Base-by-base conservation (phyloP, 1,140 invertebrate genomes). In the Zaprionus ghesquierei region DNA sequence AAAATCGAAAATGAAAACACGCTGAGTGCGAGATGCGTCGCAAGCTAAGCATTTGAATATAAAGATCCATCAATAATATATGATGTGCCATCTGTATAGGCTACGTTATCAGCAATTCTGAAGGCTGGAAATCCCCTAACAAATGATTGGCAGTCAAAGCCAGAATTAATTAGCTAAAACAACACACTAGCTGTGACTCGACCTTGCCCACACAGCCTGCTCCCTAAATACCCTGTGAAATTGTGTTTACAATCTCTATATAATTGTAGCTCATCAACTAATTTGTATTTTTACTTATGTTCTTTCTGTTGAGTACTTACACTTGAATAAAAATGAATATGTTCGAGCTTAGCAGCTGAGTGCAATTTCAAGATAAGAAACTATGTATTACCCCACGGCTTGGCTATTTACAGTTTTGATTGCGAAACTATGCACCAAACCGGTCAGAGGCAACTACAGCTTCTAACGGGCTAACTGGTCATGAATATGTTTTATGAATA, bases 31-130 rank as follows among this genome's bases (percentile, higher is more conserved):
- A 22, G 27, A 13, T 13, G n/a, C 6, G 25, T 25, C 12, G 8
- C 12, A 23, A 54, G n/a, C 23, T 25, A 35, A 69, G 23, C 33
- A 35, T 20, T 54, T 69, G 20, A 54, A 6, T 41, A n/a, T 15
- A n/a, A 41, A 41, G 35, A 41, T 41, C n/a, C n/a, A 41, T 41
- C 35, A 41, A 41, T 41, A 41, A 18, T 15, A 8, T 41, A 41
- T 41, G 15, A 18, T 15, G 2, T 41, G 35, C 0, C 15, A 41
- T 38, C n/a, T 41, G 35, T 38, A 15, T 41, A 15, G 15, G 35
- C 35, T 15, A 15, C n/a, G 35, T 15, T 41, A 41, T 41, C 35
- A 41, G 35, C n/a, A 15, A 15, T 8, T 15, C 2, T 41, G 35
- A 41, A 41, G n/a, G 35, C 35, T 41, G 35, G 35, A 41, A 41